A percentile compares a stretch with the other conserved stretches of the same genome.
phyloP scores from a whole-genome alignment of 2,113 vertebrate genomes.

The Crocuta crocuta region DNA sequence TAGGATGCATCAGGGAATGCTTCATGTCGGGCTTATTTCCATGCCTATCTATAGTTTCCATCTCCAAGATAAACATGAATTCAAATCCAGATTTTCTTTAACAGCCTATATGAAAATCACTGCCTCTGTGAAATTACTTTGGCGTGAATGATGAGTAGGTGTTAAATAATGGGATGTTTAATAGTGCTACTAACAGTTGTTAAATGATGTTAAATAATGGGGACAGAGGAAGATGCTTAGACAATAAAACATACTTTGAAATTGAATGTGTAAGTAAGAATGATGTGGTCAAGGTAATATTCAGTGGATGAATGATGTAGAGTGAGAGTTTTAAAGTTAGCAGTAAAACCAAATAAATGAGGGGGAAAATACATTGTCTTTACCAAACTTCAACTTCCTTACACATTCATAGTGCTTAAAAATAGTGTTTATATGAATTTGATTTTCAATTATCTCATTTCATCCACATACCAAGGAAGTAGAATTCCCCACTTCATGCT shows the following conservation, averaged over 20 bases:
- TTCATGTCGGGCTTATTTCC: not conserved
- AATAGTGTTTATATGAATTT: not conserved
- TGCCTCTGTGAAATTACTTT: not conserved
- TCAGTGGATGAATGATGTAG: not conserved
- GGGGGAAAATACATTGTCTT: not conserved
- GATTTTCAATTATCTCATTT: not conserved
- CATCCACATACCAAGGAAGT: not conserved
- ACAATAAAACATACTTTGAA: not conserved
- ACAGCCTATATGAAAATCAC: not conserved
- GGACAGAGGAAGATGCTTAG: not conserved
- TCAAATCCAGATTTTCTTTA: not conserved
- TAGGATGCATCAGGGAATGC: not conserved
- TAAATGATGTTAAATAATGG: not conserved
- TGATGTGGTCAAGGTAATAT: not conserved
- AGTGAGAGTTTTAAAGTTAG: not conserved
- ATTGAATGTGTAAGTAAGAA: not conserved
- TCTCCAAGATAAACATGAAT: not conserved
- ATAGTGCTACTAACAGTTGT: not conserved
- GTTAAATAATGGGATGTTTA: not conserved
- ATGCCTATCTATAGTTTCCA: not conserved
- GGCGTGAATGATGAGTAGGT: not conserved
- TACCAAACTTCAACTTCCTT: not conserved
- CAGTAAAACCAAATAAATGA: not conserved
- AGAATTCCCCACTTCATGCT: not conserved
- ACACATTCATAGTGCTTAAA: not conserved